Evolutionary conservation across 2,888 invertebrate species (phyloP), one percentile per base, ranked within the genome.

Genomic region (Cynaeus angustus): DNA sequence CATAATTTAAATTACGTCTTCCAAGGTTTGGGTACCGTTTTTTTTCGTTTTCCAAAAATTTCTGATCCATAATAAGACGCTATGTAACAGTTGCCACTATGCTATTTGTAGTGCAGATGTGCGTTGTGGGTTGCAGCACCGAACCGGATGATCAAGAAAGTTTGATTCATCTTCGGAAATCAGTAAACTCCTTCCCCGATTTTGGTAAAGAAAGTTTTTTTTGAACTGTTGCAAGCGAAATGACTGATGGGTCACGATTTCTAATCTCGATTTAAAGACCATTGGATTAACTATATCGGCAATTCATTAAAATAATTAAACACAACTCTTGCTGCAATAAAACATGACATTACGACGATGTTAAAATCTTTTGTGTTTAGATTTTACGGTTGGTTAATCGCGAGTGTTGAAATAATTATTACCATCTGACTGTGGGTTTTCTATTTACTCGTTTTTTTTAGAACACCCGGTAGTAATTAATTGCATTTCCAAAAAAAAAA

Each of bases 1-100:
- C 50, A 66, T 66, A 50, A 50, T 43, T 41, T 53, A 46, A 68
- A 68, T 61, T 61, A 48, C 56, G 48, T 33, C 45, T 7, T 41
- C 38, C n/a, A n/a, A n/a, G n/a, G n/a, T n/a, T 64, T 64, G n/a
- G 52, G 55, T 55, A 45, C 48, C 62, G 48, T 33, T 33, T 30
- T n/a, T 33, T 13, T 55, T 16, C 10, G 55, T 14, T 55, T 55
- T 38, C 12, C 6, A 12, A 55, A 55, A 55, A 55, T 12, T n/a
- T 9, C n/a, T n/a, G n/a, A n/a, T n/a, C n/a, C n/a, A n/a, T n/a
- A n/a, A n/a, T n/a, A n/a, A n/a, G n/a, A n/a, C n/a, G n/a, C n/a
- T n/a, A n/a, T n/a, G n/a, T n/a, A n/a, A n/a, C n/a, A n/a, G n/a
- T n/a, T n/a, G n/a, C n/a, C n/a, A n/a, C n/a, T 28, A 28, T 28